Conservation (phyloP, 2,113 vertebrate species). For the Odocoileus virginianus region DNA sequence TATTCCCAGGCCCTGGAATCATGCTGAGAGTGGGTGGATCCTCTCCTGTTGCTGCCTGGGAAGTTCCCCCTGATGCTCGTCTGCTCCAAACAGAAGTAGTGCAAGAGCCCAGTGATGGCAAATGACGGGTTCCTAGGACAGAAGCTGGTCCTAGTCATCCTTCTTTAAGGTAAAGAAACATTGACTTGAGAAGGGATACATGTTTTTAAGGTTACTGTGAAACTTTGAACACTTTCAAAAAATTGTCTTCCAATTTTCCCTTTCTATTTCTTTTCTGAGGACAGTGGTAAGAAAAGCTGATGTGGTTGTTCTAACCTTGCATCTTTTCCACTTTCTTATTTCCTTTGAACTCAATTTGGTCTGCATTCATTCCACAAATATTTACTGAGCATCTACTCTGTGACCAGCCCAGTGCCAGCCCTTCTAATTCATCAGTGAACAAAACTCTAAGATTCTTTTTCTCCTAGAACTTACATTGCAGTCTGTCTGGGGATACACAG, state of each 20-base stretch:
- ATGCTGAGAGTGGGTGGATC: neutral
- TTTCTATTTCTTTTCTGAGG: neutral
- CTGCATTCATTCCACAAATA: neutral
- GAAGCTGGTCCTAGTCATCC: neutral
- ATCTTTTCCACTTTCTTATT: neutral
- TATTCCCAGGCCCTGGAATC: neutral
- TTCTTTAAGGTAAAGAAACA: neutral
- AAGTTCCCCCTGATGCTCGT: neutral
- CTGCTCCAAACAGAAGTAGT: neutral
- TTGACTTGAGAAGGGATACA: neutral
- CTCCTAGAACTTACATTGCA: neutral
- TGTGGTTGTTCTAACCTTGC: neutral
- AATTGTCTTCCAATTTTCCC: neutral
- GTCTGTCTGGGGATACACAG: neutral
- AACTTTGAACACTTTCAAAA: neutral
- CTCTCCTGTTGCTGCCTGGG: neutral
- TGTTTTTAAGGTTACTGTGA: neutral
- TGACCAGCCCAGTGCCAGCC: neutral
- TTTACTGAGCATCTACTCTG: neutral
- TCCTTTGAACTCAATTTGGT: neutral
- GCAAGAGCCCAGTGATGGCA: neutral
- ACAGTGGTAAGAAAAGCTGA: neutral
- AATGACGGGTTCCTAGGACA: neutral
- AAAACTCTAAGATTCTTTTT: neutral
- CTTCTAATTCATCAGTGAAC: neutral